Evolutionary conservation across 2,113 vertebrate genomes (phyloP).

Genomic region (Sminthopsis crassicaudata): DNA sequence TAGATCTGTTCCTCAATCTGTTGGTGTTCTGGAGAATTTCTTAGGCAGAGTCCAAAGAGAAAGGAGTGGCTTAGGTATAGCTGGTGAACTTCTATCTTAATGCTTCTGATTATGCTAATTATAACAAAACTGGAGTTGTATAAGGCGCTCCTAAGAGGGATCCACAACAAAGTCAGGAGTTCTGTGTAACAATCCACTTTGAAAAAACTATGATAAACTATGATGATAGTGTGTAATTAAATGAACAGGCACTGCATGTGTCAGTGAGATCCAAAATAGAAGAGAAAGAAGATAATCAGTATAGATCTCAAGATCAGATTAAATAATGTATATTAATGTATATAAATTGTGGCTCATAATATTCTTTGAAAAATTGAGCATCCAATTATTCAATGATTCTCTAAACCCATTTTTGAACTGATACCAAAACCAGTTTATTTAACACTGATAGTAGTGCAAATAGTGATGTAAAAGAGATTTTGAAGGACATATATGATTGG

Average conservation of each 20-base stretch:
- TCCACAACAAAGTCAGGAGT: not conserved
- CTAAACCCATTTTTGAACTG: not conserved
- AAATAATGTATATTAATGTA: not conserved
- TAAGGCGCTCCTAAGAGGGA: not conserved
- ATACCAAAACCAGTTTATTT: not conserved
- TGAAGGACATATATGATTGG: not conserved
- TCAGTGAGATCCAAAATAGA: not conserved
- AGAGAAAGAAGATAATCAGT: not conserved
- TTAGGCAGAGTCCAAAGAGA: not conserved
- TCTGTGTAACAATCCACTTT: not conserved
- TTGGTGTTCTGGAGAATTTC: not conserved
- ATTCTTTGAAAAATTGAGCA: not conserved
- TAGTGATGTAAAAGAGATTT: not conserved
- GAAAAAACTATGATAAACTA: too few species aligned
- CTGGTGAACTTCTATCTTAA: not conserved
- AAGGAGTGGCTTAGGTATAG: not conserved
- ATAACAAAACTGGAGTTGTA: not conserved
- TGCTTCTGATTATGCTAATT: not conserved
- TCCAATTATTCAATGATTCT: not conserved
- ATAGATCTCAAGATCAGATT: not conserved
- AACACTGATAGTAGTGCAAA: not conserved
- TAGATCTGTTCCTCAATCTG: not conserved
- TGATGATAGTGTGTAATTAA: not conserved
- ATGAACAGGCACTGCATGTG: not conserved
- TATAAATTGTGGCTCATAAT: not conserved